A percentile compares a stretch with the other conserved stretches of the same genome.
These are phyloP conservation scores for Triplophysa tibetana DNA, from an alignment of 2,113 vertebrate species.

Conservation along the genomic window DNA sequence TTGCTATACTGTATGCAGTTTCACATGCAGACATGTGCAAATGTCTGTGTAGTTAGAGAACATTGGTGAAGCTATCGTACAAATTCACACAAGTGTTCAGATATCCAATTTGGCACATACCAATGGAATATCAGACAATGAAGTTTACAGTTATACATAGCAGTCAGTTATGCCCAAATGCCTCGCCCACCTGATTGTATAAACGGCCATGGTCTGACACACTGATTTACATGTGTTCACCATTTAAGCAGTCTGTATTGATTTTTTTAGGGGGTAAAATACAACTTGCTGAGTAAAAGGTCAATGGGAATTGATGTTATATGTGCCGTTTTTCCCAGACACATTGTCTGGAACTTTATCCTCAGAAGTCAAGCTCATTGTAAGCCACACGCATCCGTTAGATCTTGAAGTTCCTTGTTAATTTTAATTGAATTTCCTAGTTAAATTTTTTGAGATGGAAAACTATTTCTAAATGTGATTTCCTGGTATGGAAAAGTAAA, in stretches of 20 bases:
- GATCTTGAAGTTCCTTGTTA: background rate
- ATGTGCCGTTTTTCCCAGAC: constrained; percentile 1
- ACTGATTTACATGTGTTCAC: constrained; percentile 34
- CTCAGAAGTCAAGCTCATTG: background rate
- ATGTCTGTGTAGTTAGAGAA: no score
- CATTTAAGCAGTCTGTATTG: constrained; percentile 30
- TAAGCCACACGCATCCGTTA: background rate
- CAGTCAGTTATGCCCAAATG: background rate
- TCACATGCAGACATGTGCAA: background rate
- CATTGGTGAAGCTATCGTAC: no score
- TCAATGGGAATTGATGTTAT: constrained; percentile 37
- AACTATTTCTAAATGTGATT: background rate
- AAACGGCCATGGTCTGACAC: constrained; percentile 14
- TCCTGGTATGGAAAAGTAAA: background rate
- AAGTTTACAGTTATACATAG: no score
- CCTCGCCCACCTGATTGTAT: background rate
- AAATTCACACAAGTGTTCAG: no score
- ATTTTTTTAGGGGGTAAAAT: constrained; percentile 48
- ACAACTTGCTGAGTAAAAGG: constrained; percentile 19
- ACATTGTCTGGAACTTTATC: background rate
- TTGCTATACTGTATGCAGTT: no score
- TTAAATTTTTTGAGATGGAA: background rate
- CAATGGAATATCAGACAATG: no score
- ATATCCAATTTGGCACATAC: no score
- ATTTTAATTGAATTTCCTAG: background rate